Evolutionary conservation across 2,888 invertebrate species (phyloP).

Genomic region (Ametastegia equiseti): DNA sequence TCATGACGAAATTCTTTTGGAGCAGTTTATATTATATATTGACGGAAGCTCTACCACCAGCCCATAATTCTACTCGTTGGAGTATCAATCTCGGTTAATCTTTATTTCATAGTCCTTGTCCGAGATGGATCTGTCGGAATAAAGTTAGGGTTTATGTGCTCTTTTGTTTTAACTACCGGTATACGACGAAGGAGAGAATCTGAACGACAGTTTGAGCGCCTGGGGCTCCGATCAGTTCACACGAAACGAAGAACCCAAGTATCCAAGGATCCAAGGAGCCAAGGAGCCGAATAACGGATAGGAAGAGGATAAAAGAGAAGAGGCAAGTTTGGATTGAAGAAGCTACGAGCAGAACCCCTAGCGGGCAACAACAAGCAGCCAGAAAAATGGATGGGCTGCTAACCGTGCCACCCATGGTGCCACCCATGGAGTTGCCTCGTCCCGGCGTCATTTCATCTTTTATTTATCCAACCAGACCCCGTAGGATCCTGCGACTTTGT

Average conservation of each 20-base stretch:
- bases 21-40: too few relatives aligned
- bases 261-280: not conserved
- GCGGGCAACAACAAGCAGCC: constrained; percentile 74
- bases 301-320: not conserved
- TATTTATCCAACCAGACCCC: constrained; percentile 55
- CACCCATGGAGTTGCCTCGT: constrained; percentile 70
- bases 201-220: constrained; percentile 39
- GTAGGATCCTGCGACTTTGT: constrained; percentile 13
- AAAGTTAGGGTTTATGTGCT: constrained; percentile 32
- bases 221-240: constrained; percentile 39
- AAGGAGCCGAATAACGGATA: not conserved
- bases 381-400: constrained; percentile 76
- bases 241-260: constrained; percentile 13
- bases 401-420: constrained; percentile 75
- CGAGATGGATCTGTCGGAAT: constrained; percentile 36
- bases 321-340: constrained; percentile 58
- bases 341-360: constrained; percentile 68
- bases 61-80: not conserved
- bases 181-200: not conserved
- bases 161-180: constrained; percentile 41
- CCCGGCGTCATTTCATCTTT: constrained; percentile 66
- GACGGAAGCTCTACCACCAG: not conserved
- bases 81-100: constrained; percentile 23
- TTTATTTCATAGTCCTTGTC: not conserved
- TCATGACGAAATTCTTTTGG: not conserved